Percentiles rank a stretch among this genome's conserved stretches.
Evolutionary conservation across 2,113 vertebrate genomes (phyloP).

Genomic region (Tachysurus fulvidraco): DNA sequence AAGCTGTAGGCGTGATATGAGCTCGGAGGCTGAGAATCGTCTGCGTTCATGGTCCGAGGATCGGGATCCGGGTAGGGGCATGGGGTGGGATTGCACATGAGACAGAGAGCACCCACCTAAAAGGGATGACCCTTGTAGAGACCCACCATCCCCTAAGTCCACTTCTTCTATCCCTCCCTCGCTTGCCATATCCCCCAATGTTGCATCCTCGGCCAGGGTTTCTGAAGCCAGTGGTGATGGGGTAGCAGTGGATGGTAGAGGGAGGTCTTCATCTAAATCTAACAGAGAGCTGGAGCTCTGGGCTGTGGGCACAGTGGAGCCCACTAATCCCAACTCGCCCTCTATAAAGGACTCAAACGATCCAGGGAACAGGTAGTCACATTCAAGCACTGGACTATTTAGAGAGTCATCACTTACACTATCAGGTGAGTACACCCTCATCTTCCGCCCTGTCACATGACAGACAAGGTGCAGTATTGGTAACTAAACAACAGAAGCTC

Average conservation of each 20-base stretch:
- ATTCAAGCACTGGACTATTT: constrained; percentile 69
- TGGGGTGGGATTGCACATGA: not conserved
- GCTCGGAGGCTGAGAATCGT: constrained; percentile 87
- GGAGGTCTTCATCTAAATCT: constrained; percentile 41
- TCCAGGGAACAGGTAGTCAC: constrained; percentile 76
- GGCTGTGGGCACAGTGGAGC: constrained; percentile 62
- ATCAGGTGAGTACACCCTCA: constrained; percentile 82
- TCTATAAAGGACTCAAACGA: constrained; percentile 74
- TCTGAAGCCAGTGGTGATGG: not conserved
- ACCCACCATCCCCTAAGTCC: not conserved
- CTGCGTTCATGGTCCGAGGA: constrained; percentile 77
- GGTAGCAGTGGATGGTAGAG: constrained; percentile 2
- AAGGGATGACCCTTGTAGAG: constrained; percentile 15
- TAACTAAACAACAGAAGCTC: not conserved
- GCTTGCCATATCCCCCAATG: constrained; percentile 16
- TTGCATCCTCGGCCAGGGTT: not conserved
- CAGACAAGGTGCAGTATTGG: not conserved
- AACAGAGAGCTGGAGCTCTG: constrained; percentile 43
- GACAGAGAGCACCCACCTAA: constrained; percentile 18
- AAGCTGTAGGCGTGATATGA: constrained; percentile 85
- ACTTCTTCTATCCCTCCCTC: constrained; percentile 31
- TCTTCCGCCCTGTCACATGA: constrained; percentile 79
- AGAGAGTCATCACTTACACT: constrained; percentile 70
- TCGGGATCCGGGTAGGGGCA: constrained; percentile 48
- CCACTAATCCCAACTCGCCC: constrained; percentile 69